These are phyloP conservation scores for Euplexia lucipara DNA, from an alignment of 2,888 invertebrate species.

Conservation along the genomic window DNA sequence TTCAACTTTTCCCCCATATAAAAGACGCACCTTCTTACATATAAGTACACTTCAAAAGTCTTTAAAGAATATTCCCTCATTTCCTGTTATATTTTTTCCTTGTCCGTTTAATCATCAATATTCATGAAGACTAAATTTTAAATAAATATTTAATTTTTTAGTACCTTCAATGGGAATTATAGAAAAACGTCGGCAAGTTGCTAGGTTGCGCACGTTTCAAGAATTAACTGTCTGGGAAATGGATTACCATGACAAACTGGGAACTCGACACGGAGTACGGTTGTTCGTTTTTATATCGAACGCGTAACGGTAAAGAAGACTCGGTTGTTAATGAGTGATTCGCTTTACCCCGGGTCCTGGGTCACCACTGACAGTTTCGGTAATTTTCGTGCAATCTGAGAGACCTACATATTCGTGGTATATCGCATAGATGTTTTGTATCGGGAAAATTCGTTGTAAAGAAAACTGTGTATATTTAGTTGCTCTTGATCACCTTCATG, in stretches of 20 bases:
- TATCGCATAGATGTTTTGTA: background rate
- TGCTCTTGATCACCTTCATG: no score
- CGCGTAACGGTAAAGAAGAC: slow-evolving; percentile 11
- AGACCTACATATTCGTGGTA: slow-evolving; percentile 8
- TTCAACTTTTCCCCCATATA: no score
- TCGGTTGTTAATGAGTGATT: slow-evolving; percentile 35
- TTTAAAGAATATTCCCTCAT: no score
- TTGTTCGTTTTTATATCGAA: slow-evolving; percentile 46
- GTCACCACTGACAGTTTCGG: slow-evolving; percentile 4
- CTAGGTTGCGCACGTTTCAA: slow-evolving; percentile 47
- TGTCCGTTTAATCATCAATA: slow-evolving; percentile 22
- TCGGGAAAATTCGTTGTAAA: slow-evolving; percentile 23
- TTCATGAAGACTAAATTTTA: slow-evolving; percentile 24
- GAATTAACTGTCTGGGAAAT: slow-evolving; percentile 58
- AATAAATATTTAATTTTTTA: slow-evolving; percentile 33
- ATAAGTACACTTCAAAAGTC: no score
- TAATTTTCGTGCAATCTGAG: slow-evolving; percentile 26
- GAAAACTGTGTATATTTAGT: no score
- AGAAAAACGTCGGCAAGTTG: slow-evolving; percentile 32
- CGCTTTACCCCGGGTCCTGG: slow-evolving; percentile 26
- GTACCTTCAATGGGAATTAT: slow-evolving; percentile 37
- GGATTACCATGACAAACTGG: slow-evolving; percentile 61
- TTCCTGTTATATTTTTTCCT: background rate
- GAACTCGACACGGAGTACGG: slow-evolving; percentile 50
- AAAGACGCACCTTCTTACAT: no score